Evolutionary conservation across 1,140 invertebrate species (phyloP).

Genomic region (Musca vetustissima): DNA sequence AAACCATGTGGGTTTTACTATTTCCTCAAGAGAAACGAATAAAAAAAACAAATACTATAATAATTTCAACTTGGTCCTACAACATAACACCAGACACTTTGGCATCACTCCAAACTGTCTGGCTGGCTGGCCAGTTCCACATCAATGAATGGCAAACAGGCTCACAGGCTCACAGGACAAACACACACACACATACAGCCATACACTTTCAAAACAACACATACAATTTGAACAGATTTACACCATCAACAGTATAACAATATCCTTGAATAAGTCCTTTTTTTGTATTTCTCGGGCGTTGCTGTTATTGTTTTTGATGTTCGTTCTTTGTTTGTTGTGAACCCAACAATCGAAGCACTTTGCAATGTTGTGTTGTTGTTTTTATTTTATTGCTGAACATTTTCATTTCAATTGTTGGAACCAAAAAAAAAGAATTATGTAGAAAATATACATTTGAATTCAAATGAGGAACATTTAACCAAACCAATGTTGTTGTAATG

Average conservation of each 20-base stretch:
- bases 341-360: too few species aligned
- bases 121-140: not conserved
- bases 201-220: too few species aligned
- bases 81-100: constrained; percentile 14
- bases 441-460: not conserved
- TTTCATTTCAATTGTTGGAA: constrained; percentile 9
- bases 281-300: too few species aligned
- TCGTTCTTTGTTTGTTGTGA: too few species aligned
- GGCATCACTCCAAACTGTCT: constrained; percentile 18
- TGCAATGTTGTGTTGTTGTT: not conserved
- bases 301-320: too few species aligned
- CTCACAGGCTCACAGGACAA: not conserved
- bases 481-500: not conserved
- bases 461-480: not conserved
- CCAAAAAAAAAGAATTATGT: not conserved
- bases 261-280: too few species aligned
- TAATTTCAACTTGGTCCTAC: not conserved
- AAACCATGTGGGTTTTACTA: too few species aligned
- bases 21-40: too few species aligned
- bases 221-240: not conserved
- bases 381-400: not conserved
- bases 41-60: too few species aligned
- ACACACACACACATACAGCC: too few species aligned
- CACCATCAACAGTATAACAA: not conserved
- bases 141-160: not conserved